These are phyloP conservation scores for Gymnobelideus leadbeateri DNA, from an alignment of 2,113 vertebrate genomes.

Conservation along the genomic window DNA sequence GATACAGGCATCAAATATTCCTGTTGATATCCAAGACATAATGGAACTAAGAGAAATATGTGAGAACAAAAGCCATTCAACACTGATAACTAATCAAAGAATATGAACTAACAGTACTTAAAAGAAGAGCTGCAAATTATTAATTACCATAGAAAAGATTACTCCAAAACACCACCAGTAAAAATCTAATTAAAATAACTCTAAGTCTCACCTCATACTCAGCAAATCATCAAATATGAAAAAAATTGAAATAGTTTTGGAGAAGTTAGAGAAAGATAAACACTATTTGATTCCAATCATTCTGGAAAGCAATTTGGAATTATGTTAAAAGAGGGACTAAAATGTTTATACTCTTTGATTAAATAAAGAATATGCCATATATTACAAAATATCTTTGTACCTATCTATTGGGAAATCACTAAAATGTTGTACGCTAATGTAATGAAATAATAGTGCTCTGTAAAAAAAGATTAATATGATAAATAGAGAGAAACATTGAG, in stretches of 20 bases:
- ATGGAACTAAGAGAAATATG: background rate
- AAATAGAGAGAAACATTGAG: background rate
- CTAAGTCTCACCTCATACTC: background rate
- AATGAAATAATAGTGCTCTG: background rate
- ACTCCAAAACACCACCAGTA: too few species aligned
- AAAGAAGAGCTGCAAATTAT: too few species aligned
- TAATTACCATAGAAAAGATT: too few species aligned
- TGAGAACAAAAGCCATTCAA: background rate
- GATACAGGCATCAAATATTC: background rate
- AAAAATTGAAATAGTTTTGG: background rate
- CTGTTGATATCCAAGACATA: background rate
- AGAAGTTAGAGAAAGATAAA: too few species aligned
- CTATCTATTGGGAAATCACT: background rate
- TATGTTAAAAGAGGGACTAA: too few species aligned
- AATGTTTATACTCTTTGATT: background rate
- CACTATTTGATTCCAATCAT: background rate
- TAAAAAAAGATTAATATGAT: background rate
- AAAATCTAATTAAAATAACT: background rate
- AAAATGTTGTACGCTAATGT: background rate
- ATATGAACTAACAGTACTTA: too few species aligned
- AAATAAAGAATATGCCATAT: background rate
- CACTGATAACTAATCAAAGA: too few species aligned
- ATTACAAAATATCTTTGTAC: background rate
- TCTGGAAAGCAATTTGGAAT: too few species aligned
- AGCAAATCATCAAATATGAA: background rate